Evolutionary conservation across 2,797 vertebrate species (phyloP), one percentile per base, ranked within the genome.

Genomic region (Prionace glauca): DNA sequence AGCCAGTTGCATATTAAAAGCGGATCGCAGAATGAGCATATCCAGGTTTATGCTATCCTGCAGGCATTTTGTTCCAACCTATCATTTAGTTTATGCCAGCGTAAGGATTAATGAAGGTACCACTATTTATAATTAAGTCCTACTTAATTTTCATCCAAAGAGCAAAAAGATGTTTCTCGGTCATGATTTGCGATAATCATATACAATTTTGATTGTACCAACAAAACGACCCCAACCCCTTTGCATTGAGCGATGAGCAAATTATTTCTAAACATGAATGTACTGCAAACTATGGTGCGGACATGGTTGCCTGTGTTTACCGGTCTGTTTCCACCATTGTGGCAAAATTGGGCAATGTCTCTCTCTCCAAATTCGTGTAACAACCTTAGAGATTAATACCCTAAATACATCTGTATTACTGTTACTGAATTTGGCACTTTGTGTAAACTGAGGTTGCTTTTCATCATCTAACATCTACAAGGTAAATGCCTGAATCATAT

Each of bases 111-210:
- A 95, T 95, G 93, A 95, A 77, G 26, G 45, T 72, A 95, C 93
- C 71, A 95, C 71, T 69, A 77, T 95, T 94, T 95, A 45, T 95
- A 95, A 95, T 95, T 95, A 95, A 95, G 93, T 95, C 93, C 45
- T 77, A 95, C 93, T 95, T 95, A 95, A 95, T 95, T 95, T 95
- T 95, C 71, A 50, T 77, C 71, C 72, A 29, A 95, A 74, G 93
- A 77, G 24, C 69, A 95, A 74, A 95, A 95, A n/a, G 69, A 77
- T 95, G 93, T 95, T 95, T 72, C 50, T 50, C 93, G 60, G 29
- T 45, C 69, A 95, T 95, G 71, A 95, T 95, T 77, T 95, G 93
- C 77, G 71, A 77, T 56, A 56, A 60, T 95, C 72, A 74, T 95
- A 20, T 95, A 29, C 69, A 50, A 77, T 50, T 71, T 56, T 9